Evolutionary conservation across 2,797 vertebrate genomes (phyloP).

Genomic region (Pipistrellus pygmaeus): DNA sequence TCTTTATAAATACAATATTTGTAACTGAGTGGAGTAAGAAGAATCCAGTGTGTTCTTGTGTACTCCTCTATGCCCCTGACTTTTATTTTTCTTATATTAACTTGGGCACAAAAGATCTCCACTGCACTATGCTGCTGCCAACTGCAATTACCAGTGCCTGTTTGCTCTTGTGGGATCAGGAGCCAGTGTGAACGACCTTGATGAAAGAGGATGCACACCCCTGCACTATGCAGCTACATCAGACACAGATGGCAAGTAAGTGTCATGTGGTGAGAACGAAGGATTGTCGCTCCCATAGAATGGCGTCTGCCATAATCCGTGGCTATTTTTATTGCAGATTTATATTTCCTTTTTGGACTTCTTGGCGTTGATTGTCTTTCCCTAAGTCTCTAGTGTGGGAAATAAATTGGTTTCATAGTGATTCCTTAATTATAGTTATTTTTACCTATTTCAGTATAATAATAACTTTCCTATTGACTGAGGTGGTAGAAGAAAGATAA

Average conservation of each 20-base stretch:
- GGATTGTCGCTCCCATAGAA: not conserved
- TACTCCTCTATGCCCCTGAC: conserved; percentile 75
- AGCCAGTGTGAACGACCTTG: conserved; percentile 97
- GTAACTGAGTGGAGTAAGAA: not conserved
- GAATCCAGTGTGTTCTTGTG: conserved; percentile 70
- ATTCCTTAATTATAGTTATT: conserved; percentile 26
- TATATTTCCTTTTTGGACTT: not conserved
- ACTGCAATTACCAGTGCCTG: conserved; percentile 99
- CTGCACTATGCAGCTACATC: conserved; percentile 98
- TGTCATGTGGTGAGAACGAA: conserved; percentile 67
- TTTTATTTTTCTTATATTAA: conserved; percentile 80
- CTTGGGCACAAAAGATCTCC: conserved; percentile 92
- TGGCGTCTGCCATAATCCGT: not conserved
- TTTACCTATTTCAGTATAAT: not conserved
- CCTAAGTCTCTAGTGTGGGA: not conserved
- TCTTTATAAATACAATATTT: not conserved
- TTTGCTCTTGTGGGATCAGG: conserved; percentile 99
- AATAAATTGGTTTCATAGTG: conserved; percentile 56
- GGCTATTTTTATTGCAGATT: not conserved
- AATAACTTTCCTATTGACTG: not conserved
- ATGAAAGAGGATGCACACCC: conserved; percentile 97
- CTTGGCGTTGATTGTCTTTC: conserved; percentile 33
- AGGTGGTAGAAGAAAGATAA: not conserved
- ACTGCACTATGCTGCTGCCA: conserved; percentile 98
- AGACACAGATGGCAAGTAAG: conserved; percentile 98